These are phyloP conservation scores for Sapayoa aenigma DNA, from an alignment of 2,113 vertebrate genomes.

Conservation along the genomic window DNA sequence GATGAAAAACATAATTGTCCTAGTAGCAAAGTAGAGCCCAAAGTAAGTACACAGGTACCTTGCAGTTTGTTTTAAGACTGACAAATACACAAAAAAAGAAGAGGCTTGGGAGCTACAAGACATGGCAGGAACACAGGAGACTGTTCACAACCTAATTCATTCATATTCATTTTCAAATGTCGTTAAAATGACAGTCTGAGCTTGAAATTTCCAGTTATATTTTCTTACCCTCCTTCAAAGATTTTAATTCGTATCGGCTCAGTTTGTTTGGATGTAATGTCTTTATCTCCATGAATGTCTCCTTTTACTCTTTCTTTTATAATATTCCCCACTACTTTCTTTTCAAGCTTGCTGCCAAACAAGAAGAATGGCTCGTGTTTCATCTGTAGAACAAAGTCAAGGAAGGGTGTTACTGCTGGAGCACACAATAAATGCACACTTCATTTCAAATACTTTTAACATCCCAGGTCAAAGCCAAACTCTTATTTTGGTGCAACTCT, in stretches of 20 bases:
- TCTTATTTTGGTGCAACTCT: neutral
- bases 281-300: conserved; percentile 90
- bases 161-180: neutral
- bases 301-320: conserved; percentile 91
- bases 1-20: neutral
- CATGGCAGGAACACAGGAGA: neutral
- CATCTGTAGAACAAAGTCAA: conserved; percentile 79
- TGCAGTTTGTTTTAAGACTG: neutral
- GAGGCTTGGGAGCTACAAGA: neutral
- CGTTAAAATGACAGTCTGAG: conserved; percentile 6
- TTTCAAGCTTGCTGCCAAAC: conserved; percentile 86
- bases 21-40: neutral
- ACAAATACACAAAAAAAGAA: neutral
- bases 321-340: conserved; percentile 88
- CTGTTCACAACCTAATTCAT: conserved; percentile 4
- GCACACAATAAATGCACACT: conserved; percentile 36
- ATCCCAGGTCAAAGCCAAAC: conserved; percentile 33
- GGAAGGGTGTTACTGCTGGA: conserved; percentile 61
- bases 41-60: neutral
- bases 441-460: conserved; percentile 49
- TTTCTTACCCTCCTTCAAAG: conserved; percentile 97
- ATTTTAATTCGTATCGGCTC: conserved; percentile 97
- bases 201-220: conserved; percentile 46
- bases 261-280: conserved; percentile 85
- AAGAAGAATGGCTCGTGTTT: conserved; percentile 91